A percentile compares a stretch with the other conserved stretches of the same genome.
These are phyloP conservation scores for Lithophane socia DNA, from an alignment of 2,888 invertebrate species.

Conservation along the genomic window DNA sequence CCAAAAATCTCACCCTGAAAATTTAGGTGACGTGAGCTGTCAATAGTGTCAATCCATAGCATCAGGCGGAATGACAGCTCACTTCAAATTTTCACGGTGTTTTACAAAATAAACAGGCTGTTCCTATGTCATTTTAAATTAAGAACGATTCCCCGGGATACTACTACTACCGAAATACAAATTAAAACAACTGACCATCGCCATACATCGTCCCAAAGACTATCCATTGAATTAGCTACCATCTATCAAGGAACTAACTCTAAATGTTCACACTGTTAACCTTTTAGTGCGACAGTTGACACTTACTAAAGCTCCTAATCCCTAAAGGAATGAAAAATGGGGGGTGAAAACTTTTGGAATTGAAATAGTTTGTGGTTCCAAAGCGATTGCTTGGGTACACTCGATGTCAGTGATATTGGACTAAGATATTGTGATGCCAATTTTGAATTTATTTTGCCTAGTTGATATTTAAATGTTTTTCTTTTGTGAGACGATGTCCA, in stretches of 20 bases:
- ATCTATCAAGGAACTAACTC: constrained; percentile 49
- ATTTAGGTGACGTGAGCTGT: background rate
- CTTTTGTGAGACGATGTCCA: background rate
- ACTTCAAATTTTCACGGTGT: background rate
- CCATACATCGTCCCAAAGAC: background rate
- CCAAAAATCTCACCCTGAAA: background rate
- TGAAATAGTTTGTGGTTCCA: constrained; percentile 79
- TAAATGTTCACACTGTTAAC: constrained; percentile 62
- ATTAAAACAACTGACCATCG: constrained; percentile 11
- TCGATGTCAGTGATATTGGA: constrained; percentile 48
- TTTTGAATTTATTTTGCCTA: background rate
- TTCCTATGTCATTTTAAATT: background rate
- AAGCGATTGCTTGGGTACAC: constrained; percentile 65
- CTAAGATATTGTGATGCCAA: constrained; percentile 8
- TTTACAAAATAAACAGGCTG: background rate
- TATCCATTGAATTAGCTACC: constrained; percentile 25
- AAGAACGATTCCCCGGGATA: background rate
- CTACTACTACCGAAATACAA: background rate
- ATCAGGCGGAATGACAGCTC: background rate
- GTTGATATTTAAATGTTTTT: background rate
- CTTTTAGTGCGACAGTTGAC: constrained; percentile 69
- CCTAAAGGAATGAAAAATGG: constrained; percentile 79
- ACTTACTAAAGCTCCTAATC: constrained; percentile 70
- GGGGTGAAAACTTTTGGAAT: constrained; percentile 77
- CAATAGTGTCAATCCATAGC: background rate